Evolutionary conservation across 2,888 invertebrate species (phyloP).

Genomic region (Prenolepis imparis): DNA sequence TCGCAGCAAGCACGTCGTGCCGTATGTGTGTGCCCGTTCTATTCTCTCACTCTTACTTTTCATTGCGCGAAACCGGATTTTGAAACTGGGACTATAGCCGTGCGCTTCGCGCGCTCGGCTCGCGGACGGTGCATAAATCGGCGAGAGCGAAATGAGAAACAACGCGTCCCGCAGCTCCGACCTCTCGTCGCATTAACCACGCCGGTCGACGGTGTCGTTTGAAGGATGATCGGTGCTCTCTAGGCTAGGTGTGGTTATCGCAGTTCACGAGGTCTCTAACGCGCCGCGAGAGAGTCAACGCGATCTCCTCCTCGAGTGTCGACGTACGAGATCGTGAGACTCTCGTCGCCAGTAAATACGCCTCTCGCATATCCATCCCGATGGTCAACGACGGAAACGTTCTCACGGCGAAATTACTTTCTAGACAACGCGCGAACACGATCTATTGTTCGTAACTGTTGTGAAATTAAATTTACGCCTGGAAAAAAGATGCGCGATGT

Average conservation of each 20-base stretch:
- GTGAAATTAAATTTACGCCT: conserved; percentile 1
- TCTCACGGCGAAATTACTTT: conserved; percentile 45
- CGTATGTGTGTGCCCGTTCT: conserved; percentile 52
- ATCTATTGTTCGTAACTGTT: conserved; percentile 20
- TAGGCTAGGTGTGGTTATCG: conserved; percentile 4
- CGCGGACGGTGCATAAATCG: background rate
- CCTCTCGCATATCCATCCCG: conserved; percentile 18
- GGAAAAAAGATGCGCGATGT: background rate
- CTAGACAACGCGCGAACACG: conserved; percentile 12
- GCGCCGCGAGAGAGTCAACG: conserved; percentile 7
- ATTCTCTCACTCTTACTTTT: conserved; percentile 78
- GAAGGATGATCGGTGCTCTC: conserved; percentile 24
- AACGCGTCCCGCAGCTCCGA: conserved; percentile 11
- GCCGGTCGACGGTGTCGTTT: conserved; percentile 1
- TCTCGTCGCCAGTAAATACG: conserved; percentile 18
- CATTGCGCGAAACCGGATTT: conserved; percentile 77
- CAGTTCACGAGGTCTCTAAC: background rate
- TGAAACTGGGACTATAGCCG: conserved; percentile 65
- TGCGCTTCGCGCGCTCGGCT: conserved; percentile 29
- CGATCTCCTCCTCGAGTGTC: background rate
- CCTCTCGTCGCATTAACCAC: conserved; percentile 11
- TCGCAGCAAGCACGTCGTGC: background rate
- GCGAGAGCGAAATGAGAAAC: conserved; percentile 17
- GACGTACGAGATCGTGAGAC: conserved; percentile 21
- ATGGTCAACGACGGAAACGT: conserved; percentile 42